A percentile compares a stretch with the other conserved stretches of the same genome.
Conservation (phyloP, 2,888 invertebrate genomes). For the Thalpophila matura region DNA sequence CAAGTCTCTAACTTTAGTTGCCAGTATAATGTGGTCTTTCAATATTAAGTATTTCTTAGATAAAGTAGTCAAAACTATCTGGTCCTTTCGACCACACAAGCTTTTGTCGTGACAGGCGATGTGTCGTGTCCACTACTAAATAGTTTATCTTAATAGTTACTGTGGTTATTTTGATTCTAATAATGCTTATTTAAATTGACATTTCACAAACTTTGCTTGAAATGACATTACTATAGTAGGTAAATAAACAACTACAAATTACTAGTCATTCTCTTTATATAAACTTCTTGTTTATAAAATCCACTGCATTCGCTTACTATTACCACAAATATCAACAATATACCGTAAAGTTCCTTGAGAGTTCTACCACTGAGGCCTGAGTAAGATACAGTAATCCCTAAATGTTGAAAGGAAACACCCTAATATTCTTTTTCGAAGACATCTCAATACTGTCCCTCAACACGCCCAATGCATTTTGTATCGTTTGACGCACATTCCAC, state of each 20-base stretch:
- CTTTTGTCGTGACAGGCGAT: slow-evolving; percentile 71
- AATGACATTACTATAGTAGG: neutral
- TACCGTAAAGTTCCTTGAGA: no score
- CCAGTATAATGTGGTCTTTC: slow-evolving; percentile 64
- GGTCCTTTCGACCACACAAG: slow-evolving; percentile 77
- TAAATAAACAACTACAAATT: no score
- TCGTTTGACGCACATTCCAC: slow-evolving; percentile 22
- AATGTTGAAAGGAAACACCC: no score
- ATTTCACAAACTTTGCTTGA: neutral
- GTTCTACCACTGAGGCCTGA: no score
- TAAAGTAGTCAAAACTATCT: slow-evolving; percentile 61
- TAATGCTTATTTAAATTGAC: slow-evolving; percentile 21
- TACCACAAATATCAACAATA: no score
- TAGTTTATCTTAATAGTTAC: slow-evolving; percentile 56
- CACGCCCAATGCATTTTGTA: slow-evolving; percentile 25
- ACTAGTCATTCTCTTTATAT: neutral
- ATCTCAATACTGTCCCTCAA: neutral
- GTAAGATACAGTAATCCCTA: no score
- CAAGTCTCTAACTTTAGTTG: slow-evolving; percentile 60
- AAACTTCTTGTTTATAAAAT: neutral
- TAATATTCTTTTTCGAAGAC: neutral
- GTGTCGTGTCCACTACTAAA: slow-evolving; percentile 65
- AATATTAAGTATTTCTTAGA: slow-evolving; percentile 32
- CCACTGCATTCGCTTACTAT: neutral
- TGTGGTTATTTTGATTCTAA: slow-evolving; percentile 37